Evolutionary conservation across 2,113 vertebrate species (phyloP).

Genomic region (Crotalus viridis): DNA sequence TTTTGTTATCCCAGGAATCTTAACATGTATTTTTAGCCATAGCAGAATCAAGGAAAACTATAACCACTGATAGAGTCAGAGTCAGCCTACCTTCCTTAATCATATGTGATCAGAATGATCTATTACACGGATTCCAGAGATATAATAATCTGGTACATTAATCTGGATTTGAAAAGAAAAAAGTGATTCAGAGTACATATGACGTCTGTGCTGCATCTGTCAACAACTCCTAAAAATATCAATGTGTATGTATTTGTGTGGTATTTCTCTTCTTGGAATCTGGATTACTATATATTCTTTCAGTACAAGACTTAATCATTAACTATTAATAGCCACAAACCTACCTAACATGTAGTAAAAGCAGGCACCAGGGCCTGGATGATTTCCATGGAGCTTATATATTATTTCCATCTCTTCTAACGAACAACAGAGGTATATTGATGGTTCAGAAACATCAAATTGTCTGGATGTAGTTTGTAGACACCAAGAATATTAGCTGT

Average conservation of each 20-base stretch:
- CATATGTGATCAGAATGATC: neutral
- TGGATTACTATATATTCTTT: neutral
- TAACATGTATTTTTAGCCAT: neutral
- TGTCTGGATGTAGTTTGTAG: neutral
- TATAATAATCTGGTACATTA: neutral
- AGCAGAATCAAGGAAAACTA: neutral
- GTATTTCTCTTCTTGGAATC: neutral
- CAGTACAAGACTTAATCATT: neutral
- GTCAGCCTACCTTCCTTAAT: neutral
- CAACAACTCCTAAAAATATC: neutral
- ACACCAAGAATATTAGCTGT: neutral
- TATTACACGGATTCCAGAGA: neutral
- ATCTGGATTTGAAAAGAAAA: neutral
- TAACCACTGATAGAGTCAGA: neutral
- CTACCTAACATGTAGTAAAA: neutral
- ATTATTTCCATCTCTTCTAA: neutral
- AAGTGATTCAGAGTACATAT: neutral
- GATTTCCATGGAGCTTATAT: neutral
- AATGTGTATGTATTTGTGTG: neutral
- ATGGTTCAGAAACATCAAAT: neutral
- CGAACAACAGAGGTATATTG: neutral
- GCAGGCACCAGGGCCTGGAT: neutral
- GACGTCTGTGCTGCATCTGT: neutral
- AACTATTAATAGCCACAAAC: neutral
- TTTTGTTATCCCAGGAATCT: neutral